phyloP scores from a whole-genome alignment of 2,888 invertebrate genomes.

The Limnephilus auricula region DNA sequence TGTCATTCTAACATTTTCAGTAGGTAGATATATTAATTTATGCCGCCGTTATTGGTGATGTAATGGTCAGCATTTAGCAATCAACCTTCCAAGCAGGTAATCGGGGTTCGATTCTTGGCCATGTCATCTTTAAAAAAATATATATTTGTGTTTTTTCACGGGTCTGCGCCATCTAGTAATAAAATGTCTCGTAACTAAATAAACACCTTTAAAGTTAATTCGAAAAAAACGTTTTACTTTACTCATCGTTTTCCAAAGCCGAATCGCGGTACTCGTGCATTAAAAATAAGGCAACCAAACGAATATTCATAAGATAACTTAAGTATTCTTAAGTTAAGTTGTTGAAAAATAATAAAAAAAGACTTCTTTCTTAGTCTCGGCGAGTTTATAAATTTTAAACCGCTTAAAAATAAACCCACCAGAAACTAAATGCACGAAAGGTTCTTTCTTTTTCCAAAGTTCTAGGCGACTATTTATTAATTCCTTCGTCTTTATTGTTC shows the following conservation, averaged over 20 bases:
- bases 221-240: background rate
- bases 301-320: background rate
- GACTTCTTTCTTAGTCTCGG: background rate
- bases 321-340: background rate
- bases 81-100: too few relatives aligned
- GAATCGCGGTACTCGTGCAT: background rate
- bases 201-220: background rate
- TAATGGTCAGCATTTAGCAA: too few relatives aligned
- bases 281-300: background rate
- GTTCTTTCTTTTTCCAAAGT: background rate
- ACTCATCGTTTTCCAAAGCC: background rate
- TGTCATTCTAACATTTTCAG: too few relatives aligned
- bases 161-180: too few relatives aligned
- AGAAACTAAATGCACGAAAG: background rate
- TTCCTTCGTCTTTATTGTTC: constrained; percentile 51
- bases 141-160: too few relatives aligned
- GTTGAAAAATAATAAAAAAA: background rate
- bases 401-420: background rate
- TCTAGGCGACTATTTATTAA: constrained; percentile 46
- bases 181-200: background rate
- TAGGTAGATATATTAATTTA: too few relatives aligned
- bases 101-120: too few relatives aligned
- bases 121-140: too few relatives aligned
- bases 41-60: too few relatives aligned
- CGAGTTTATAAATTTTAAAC: background rate